These are phyloP conservation scores for Connochaetes taurinus DNA, from an alignment of 2,113 vertebrate species.

Conservation along the genomic window DNA sequence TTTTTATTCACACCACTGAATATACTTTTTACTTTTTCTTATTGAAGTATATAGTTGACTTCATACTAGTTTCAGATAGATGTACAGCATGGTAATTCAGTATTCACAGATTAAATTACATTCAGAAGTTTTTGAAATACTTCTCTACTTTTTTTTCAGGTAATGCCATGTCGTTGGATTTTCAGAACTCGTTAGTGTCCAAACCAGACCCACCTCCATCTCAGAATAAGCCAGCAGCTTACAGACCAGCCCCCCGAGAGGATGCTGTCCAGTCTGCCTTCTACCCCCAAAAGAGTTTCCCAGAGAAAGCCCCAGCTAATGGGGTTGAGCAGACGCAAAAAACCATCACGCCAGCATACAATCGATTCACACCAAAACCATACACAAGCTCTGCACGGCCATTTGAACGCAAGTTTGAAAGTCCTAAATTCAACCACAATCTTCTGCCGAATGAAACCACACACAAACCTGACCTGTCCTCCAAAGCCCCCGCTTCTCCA, in stretches of 20 bases:
- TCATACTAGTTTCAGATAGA: not conserved
- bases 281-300: conserved; percentile 89
- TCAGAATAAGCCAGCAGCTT: conserved; percentile 82
- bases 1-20: not conserved
- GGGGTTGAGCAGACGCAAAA: conserved; percentile 85
- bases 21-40: not conserved
- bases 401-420: conserved; percentile 98
- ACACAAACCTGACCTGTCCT: conserved; percentile 84
- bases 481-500: conserved; percentile 82
- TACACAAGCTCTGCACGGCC: conserved; percentile 88
- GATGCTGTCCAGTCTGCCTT: conserved; percentile 86
- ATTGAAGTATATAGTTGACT: not conserved
- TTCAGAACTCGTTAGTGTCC: conserved; percentile 81
- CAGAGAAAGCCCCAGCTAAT: conserved; percentile 85
- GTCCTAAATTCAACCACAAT: conserved; percentile 98
- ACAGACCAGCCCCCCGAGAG: conserved; percentile 86
- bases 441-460: conserved; percentile 92
- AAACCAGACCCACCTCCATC: conserved; percentile 85
- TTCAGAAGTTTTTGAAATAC: not conserved
- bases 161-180: conserved; percentile 83
- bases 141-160: conserved; percentile 74
- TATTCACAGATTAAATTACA: not conserved
- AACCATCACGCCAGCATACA: conserved; percentile 81
- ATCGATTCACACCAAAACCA: conserved; percentile 89
- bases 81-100: not conserved